Evolutionary conservation across 2,113 vertebrate genomes (phyloP).

Genomic region (Coracopsis vasa): DNA sequence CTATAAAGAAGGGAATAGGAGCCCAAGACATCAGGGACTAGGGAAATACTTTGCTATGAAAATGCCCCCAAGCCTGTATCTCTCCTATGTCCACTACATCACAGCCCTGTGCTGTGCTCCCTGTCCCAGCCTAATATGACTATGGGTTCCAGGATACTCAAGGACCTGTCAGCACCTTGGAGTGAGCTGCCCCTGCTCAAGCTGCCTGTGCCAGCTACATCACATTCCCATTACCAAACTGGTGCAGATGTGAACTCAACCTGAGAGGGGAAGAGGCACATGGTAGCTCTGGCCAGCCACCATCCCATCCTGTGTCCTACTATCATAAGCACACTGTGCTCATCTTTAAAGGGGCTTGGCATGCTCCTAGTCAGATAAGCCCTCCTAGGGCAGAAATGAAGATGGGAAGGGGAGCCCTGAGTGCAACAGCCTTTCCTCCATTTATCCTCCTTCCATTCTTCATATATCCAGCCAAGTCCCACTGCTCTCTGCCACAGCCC

Average conservation of each 20-base stretch:
- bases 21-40: background rate
- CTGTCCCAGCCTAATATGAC: background rate
- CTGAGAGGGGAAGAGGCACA: background rate
- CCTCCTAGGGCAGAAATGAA: background rate
- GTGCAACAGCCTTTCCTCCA: background rate
- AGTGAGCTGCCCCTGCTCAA: background rate
- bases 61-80: background rate
- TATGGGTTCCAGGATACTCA: background rate
- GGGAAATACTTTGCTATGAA: background rate
- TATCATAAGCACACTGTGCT: background rate
- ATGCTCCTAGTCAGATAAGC: background rate
- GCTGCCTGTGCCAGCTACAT: background rate
- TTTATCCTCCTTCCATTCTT: background rate
- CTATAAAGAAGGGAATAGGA: background rate
- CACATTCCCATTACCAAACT: background rate
- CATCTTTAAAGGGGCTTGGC: background rate
- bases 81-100: background rate
- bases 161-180: background rate
- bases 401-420: accelerated
- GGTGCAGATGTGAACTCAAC: background rate
- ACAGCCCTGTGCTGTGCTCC: background rate
- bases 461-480: background rate
- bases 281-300: background rate
- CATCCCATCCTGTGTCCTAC: background rate
- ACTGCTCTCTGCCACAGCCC: background rate